Evolutionary conservation across 2,113 vertebrate genomes (phyloP).

Genomic region (Sakesphorus luctuosus): DNA sequence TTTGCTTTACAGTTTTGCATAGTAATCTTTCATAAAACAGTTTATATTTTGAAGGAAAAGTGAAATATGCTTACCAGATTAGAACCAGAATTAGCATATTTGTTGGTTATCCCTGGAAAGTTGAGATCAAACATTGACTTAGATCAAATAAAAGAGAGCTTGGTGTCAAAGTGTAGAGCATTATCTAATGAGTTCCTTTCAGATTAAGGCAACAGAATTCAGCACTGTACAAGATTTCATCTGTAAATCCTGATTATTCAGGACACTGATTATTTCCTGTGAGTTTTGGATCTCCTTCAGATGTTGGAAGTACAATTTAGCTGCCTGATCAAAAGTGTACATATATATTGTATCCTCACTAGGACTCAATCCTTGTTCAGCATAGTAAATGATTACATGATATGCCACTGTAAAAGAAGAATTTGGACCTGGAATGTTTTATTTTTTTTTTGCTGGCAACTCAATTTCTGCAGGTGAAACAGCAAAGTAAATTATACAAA

Average conservation of each 20-base stretch:
- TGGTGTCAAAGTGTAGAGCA: not conserved
- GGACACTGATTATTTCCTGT: not conserved
- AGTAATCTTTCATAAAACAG: not conserved
- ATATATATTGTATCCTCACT: not conserved
- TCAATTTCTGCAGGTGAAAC: not conserved
- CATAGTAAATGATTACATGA: not conserved
- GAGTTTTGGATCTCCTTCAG: not conserved
- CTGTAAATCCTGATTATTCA: not conserved
- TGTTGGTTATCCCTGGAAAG: not conserved
- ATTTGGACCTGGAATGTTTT: not conserved
- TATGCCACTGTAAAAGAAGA: not conserved
- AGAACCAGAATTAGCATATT: not conserved
- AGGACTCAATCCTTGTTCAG: not conserved
- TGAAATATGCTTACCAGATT: not conserved
- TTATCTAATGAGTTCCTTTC: not conserved
- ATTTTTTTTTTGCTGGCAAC: not conserved
- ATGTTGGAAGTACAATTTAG: not conserved
- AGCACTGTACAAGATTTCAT: not conserved
- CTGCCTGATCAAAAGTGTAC: not conserved
- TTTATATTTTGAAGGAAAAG: not conserved
- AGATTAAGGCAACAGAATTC: not conserved
- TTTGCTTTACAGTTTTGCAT: not conserved
- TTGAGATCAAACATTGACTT: not conserved
- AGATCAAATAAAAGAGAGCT: not conserved
- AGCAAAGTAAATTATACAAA: not conserved